These are phyloP conservation scores for Lasaia peninsularis DNA, from an alignment of 1,140 invertebrate species.

Conservation along the genomic window DNA sequence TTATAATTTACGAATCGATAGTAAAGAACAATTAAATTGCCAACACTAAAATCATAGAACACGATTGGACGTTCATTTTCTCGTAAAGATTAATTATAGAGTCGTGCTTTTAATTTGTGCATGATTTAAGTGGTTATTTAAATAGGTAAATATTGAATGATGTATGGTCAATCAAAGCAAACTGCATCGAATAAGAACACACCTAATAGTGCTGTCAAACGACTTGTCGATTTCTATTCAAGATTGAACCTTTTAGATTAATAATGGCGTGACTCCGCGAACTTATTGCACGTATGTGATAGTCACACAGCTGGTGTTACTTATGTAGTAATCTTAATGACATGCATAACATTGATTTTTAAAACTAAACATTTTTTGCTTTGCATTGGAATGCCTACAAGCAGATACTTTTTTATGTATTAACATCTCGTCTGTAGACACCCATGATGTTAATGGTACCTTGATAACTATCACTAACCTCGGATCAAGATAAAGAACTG, in stretches of 20 bases:
- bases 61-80: constrained; percentile 37
- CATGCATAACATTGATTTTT: background rate
- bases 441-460: no score
- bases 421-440: no score
- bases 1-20: constrained; percentile 14
- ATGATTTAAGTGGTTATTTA: constrained; percentile 42
- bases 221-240: constrained; percentile 35
- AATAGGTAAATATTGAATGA: constrained; percentile 48
- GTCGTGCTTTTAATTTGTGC: constrained; percentile 56
- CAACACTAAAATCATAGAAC: constrained; percentile 30
- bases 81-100: constrained; percentile 46
- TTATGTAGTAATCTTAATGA: constrained; percentile 10
- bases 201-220: constrained; percentile 57
- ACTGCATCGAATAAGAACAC: constrained; percentile 37
- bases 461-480: no score
- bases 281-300: constrained; percentile 9
- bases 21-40: constrained; percentile 21
- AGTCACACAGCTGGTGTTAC: constrained; percentile 11
- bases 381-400: no score
- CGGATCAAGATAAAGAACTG: no score
- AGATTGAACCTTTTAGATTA: constrained; percentile 12
- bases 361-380: no score
- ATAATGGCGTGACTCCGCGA: constrained; percentile 18
- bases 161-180: constrained; percentile 46
- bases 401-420: no score